A percentile compares a stretch with the other conserved stretches of the same genome.
phyloP scores from a whole-genome alignment of 2,797 vertebrate species.

The Coreius guichenoti region DNA sequence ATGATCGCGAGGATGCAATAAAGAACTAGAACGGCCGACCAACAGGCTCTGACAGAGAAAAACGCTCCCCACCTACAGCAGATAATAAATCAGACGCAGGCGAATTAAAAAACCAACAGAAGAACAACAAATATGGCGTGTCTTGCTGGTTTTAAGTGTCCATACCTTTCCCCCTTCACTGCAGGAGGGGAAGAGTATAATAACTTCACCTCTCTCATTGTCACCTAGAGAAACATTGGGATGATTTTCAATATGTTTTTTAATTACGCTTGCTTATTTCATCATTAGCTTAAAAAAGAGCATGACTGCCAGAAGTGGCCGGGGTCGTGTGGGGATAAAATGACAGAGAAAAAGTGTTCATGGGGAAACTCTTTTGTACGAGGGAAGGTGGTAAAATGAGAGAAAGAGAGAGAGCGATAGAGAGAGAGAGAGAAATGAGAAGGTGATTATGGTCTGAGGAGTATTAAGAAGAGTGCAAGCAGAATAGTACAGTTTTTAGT shows the following conservation, averaged over 20 bases:
- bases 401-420: conserved; percentile 42
- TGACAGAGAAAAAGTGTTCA: conserved; percentile 60
- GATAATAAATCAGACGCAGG: conserved; percentile 77
- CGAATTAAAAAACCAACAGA: conserved; percentile 78
- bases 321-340: conserved; percentile 68
- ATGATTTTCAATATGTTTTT: conserved; percentile 81
- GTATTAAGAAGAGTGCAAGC: conserved; percentile 22
- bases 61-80: conserved; percentile 73
- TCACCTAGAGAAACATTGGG: conserved; percentile 84
- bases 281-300: conserved; percentile 75
- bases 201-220: conserved; percentile 84
- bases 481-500: conserved; percentile 63
- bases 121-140: conserved; percentile 82
- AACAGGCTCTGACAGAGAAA: conserved; percentile 66
- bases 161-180: conserved; percentile 77
- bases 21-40: conserved; percentile 44
- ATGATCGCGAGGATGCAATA: conserved; percentile 52
- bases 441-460: conserved; percentile 38
- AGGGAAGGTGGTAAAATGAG: conserved; percentile 58
- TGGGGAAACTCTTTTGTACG: conserved; percentile 61
- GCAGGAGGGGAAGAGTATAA: conserved; percentile 85
- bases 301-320: conserved; percentile 70
- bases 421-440: conserved; percentile 36
- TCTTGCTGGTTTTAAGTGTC: conserved; percentile 85
- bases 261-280: conserved; percentile 82